These are phyloP conservation scores for Menidia beryllina DNA, from an alignment of 2,113 vertebrate species.

Conservation along the genomic window DNA sequence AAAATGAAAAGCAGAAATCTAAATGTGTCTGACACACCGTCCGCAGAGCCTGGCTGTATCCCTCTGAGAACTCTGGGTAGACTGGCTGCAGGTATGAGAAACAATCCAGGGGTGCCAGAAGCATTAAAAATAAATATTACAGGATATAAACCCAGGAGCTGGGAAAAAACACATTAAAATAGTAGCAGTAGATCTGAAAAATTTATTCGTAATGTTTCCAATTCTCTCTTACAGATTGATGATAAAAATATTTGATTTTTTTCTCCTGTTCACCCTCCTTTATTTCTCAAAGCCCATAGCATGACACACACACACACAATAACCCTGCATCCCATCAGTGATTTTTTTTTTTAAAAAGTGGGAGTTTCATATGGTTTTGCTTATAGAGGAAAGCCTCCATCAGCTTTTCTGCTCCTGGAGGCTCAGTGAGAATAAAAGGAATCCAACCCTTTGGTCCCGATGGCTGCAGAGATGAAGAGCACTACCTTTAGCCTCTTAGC, in stretches of 20 bases:
- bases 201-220: constrained; percentile 32
- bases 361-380: constrained; percentile 17
- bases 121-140: constrained; percentile 48
- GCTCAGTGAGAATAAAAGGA: constrained; percentile 44
- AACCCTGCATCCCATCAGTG: neutral
- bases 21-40: constrained; percentile 81
- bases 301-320: constrained; percentile 1
- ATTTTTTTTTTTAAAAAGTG: neutral
- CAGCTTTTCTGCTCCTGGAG: constrained; percentile 38
- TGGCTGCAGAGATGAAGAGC: constrained; percentile 40
- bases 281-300: neutral
- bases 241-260: no score
- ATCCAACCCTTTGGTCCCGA: constrained; percentile 68
- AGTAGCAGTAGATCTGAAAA: constrained; percentile 34
- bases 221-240: constrained; percentile 21
- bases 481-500: constrained; percentile 24
- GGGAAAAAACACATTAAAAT: constrained; percentile 34
- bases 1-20: constrained; percentile 83
- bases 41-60: constrained; percentile 67
- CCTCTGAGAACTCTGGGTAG: constrained; percentile 68
- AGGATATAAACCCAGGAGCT: constrained; percentile 46
- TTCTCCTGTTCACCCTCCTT: neutral
- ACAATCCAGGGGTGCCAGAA: constrained; percentile 49
- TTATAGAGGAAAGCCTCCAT: constrained; percentile 35
- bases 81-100: constrained; percentile 69